Evolutionary conservation across 2,888 invertebrate genomes (phyloP).

Genomic region (Trimorus sp.): DNA sequence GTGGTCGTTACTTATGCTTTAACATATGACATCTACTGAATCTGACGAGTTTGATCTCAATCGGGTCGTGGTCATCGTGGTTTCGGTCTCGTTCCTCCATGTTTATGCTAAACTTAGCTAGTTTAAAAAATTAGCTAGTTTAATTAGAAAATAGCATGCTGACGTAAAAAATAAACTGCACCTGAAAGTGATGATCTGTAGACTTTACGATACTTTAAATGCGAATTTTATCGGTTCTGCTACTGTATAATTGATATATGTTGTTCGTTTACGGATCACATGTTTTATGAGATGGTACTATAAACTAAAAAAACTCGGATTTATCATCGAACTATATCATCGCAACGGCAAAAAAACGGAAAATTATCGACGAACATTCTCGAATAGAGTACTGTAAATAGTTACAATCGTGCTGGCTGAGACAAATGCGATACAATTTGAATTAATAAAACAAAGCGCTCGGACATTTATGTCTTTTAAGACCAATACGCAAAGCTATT

Average conservation of each 20-base stretch:
- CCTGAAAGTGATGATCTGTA: constrained; percentile 2
- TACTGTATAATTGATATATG: constrained; percentile 31
- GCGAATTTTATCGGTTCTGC: constrained; percentile 21
- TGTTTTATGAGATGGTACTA: constrained; percentile 19
- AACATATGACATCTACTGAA: too few species aligned
- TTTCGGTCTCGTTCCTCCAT: too few species aligned
- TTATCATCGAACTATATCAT: constrained; percentile 29
- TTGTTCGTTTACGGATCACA: constrained; percentile 29
- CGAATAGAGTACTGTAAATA: constrained; percentile 23
- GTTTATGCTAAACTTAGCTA: too few species aligned
- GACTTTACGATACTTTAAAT: constrained; percentile 26
- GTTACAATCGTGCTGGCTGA: background rate
- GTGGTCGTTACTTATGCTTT: too few species aligned
- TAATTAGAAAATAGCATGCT: too few species aligned
- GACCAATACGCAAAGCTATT: background rate
- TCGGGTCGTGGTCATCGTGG: too few species aligned
- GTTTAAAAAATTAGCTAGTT: too few species aligned
- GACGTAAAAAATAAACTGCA: constrained; percentile 1
- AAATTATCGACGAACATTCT: constrained; percentile 22
- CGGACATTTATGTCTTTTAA: constrained; percentile 22
- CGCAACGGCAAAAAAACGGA: constrained; percentile 4
- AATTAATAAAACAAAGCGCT: constrained; percentile 32
- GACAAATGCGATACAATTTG: constrained; percentile 21
- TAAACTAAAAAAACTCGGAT: constrained; percentile 35
- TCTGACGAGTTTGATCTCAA: too few species aligned